Conservation (phyloP, 2,113 vertebrate species). For the Oreocharis arfaki region DNA sequence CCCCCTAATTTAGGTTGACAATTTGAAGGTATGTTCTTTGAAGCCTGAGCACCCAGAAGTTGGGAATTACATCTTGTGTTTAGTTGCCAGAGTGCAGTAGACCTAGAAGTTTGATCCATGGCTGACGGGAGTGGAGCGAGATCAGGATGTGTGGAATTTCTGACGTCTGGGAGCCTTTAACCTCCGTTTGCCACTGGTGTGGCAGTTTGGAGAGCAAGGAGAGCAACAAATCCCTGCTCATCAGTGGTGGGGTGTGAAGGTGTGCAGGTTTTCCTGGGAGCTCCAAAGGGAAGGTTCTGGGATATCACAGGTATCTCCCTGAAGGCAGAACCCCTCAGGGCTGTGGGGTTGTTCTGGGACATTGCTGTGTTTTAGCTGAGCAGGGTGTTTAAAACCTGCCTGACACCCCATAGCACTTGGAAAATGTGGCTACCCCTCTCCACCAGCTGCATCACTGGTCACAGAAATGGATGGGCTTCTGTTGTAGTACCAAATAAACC, state of each 20-base stretch:
- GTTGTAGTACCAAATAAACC: neutral
- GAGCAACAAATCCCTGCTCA: neutral
- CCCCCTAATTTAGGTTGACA: neutral
- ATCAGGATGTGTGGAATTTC: neutral
- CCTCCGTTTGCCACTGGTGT: neutral
- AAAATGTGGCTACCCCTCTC: neutral
- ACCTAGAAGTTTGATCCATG: rapidly evolving
- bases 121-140: rapidly evolving
- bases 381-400: neutral
- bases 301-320: neutral
- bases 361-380: neutral
- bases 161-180: neutral
- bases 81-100: neutral
- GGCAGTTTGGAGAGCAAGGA: neutral
- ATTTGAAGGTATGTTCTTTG: neutral
- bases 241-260: neutral
- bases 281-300: neutral
- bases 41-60: neutral
- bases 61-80: neutral
- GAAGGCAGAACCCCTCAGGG: too few species aligned
- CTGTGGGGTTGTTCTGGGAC: neutral
- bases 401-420: neutral
- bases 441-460: neutral
- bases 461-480: neutral
- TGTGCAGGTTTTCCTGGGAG: neutral